phyloP scores from a whole-genome alignment of 2,113 vertebrate genomes.

The Syngnathus typhle region DNA sequence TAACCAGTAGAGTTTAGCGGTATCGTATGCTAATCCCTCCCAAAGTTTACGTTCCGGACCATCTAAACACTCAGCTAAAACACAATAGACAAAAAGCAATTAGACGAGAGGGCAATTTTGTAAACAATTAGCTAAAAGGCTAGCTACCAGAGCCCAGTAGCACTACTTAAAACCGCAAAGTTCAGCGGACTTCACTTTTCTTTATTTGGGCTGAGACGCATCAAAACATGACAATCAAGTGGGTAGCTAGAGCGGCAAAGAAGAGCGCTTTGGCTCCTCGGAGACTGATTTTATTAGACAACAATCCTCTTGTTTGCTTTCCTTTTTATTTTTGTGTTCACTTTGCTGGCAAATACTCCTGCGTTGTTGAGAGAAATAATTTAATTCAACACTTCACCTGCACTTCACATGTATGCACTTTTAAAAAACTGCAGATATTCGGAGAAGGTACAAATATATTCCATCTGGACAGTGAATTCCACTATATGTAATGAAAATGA shows the following conservation, averaged over 20 bases:
- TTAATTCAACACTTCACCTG: background rate
- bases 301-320: background rate
- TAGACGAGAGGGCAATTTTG: background rate
- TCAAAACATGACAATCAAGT: background rate
- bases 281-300: background rate
- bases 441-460: background rate
- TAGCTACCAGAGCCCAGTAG: no score
- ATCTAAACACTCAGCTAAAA: background rate
- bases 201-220: background rate
- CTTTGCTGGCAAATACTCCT: background rate
- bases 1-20: background rate
- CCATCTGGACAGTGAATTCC: background rate
- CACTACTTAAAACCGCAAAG: no score
- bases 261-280: background rate
- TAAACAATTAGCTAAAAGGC: background rate
- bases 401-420: background rate
- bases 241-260: background rate
- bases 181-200: background rate
- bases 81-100: background rate
- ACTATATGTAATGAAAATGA: background rate
- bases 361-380: no score
- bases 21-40: background rate
- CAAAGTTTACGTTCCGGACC: no score
- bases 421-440: background rate
- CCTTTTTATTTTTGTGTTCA: background rate